phyloP scores from a whole-genome alignment of 1,140 invertebrate species.

The Archivesica marissinica region DNA sequence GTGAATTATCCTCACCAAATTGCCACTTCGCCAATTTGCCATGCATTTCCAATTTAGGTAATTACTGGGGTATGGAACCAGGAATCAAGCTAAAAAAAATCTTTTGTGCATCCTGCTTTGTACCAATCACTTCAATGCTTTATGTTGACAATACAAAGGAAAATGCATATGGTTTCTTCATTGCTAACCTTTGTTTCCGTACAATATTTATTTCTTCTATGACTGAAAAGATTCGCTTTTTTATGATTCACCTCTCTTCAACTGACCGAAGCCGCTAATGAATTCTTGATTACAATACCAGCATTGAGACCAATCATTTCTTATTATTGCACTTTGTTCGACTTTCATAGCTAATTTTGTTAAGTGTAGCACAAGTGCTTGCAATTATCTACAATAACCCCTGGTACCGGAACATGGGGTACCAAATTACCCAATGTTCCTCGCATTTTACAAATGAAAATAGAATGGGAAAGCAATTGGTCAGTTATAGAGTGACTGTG shows the following conservation, averaged over 20 bases:
- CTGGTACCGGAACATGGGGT: too few relatives aligned
- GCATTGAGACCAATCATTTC: conserved; percentile 35
- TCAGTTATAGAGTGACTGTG: conserved; percentile 10
- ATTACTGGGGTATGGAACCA: conserved; percentile 2
- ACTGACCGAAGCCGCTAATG: conserved; percentile 49
- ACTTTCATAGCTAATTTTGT: conserved; percentile 45
- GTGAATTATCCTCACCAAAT: conserved; percentile 21
- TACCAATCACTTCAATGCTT: conserved; percentile 8
- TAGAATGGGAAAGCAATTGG: conserved; percentile 10
- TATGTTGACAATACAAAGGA: conserved; percentile 42
- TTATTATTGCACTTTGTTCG: conserved; percentile 32
- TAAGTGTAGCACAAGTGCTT: conserved; percentile 25
- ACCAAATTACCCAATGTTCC: too few relatives aligned
- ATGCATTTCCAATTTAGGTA: conserved; percentile 56
- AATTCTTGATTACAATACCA: conserved; percentile 50
- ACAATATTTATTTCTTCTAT: conserved; percentile 50
- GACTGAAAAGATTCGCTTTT: conserved; percentile 36
- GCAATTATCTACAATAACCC: conserved; percentile 34
- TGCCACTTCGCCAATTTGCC: conserved; percentile 47
- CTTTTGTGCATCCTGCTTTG: conserved; percentile 35
- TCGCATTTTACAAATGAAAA: neutral
- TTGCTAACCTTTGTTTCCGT: conserved; percentile 42
- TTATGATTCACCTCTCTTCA: conserved; percentile 25
- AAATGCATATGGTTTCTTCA: conserved; percentile 58
- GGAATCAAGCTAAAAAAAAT: conserved; percentile 34